Evolutionary conservation across 2,888 invertebrate species (phyloP).

Genomic region (Spialia ferax): DNA sequence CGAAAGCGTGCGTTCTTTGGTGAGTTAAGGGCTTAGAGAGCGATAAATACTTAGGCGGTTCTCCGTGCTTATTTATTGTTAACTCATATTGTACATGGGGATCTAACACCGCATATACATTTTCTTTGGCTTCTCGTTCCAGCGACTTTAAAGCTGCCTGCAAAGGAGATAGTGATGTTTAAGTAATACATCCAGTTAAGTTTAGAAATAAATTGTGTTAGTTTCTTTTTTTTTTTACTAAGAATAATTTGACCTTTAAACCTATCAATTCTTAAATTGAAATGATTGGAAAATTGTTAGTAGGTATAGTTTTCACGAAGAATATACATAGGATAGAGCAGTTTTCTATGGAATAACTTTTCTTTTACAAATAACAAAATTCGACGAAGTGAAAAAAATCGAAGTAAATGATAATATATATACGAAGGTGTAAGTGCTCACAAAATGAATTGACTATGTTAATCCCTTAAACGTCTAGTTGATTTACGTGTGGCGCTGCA

Average conservation of each 20-base stretch:
- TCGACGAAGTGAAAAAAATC: not conserved
- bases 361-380: not conserved
- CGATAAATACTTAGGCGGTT: conserved; percentile 83
- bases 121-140: conserved; percentile 86
- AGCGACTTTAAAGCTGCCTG: conserved; percentile 81
- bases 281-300: too few relatives aligned
- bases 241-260: too few relatives aligned
- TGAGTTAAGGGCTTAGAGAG: conserved; percentile 82
- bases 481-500: conserved; percentile 51
- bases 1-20: conserved; percentile 81
- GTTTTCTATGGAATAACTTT: not conserved
- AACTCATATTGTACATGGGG: conserved; percentile 86
- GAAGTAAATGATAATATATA: conserved; percentile 15
- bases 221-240: too few relatives aligned
- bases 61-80: conserved; percentile 83
- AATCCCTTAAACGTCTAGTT: conserved; percentile 49
- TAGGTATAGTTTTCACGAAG: too few relatives aligned
- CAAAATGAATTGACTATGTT: conserved; percentile 43
- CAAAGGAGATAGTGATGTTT: conserved; percentile 45
- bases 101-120: conserved; percentile 84
- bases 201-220: too few relatives aligned
- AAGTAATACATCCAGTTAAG: not conserved
- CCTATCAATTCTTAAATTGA: too few relatives aligned
- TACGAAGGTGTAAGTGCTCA: conserved; percentile 33
- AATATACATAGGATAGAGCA: not conserved